phyloP scores from a whole-genome alignment of 2,888 invertebrate species.

The Scaptomyza tumidula region DNA sequence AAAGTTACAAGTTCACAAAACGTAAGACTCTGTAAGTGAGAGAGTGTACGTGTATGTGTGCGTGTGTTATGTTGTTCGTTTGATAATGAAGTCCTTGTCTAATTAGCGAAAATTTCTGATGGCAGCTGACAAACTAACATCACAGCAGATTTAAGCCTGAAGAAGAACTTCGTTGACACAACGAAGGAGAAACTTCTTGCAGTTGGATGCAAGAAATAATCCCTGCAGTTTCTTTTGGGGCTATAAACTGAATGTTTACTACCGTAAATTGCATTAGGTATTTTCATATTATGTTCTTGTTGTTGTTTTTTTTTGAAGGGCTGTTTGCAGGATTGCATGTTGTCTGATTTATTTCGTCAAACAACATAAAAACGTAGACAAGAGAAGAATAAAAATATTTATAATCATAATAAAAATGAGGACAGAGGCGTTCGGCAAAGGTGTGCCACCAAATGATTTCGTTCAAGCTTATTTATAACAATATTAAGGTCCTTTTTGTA shows the following conservation, averaged over 20 bases:
- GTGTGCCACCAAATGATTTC: conserved; percentile 62
- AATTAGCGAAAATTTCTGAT: conserved; percentile 29
- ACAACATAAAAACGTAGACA: conserved; percentile 55
- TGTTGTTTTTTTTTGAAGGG: neutral
- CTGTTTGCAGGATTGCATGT: conserved; percentile 46
- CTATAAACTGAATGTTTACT: conserved; percentile 11
- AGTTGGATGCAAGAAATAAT: neutral
- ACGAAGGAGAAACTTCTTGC: neutral
- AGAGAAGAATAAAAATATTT: conserved; percentile 30
- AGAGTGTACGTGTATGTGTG: neutral
- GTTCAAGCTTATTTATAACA: conserved; percentile 47
- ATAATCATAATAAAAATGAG: conserved; percentile 69
- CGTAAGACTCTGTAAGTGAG: neutral
- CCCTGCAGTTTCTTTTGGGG: conserved; percentile 25
- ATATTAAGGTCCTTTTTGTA: conserved; percentile 36
- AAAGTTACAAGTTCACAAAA: conserved; percentile 39
- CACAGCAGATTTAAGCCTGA: conserved; percentile 19
- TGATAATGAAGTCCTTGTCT: conserved; percentile 28
- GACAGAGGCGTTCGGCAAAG: conserved; percentile 26
- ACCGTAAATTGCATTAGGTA: conserved; percentile 39
- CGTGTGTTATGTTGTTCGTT: conserved; percentile 16
- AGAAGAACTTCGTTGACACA: conserved; percentile 4
- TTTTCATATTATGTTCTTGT: neutral
- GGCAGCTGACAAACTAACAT: conserved; percentile 13
- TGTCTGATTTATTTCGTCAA: conserved; percentile 63